These are phyloP conservation scores for Auanema sp. DNA, from an alignment of 2,888 invertebrate species.

Conservation along the genomic window DNA sequence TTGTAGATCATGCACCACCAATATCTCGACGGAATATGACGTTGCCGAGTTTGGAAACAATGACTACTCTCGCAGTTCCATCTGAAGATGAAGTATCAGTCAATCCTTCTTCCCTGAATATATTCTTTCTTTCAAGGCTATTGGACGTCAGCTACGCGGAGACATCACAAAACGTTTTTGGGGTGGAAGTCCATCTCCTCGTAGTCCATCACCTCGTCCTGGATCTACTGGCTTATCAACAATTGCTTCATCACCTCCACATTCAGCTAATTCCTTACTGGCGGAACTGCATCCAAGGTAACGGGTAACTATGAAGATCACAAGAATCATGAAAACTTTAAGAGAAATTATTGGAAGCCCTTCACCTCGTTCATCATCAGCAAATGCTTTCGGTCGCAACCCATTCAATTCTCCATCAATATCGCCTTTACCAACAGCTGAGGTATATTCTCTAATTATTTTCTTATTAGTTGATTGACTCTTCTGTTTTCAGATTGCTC, in stretches of 20 bases:
- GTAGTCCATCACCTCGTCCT: slow-evolving; percentile 28
- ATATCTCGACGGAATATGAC: slow-evolving; percentile 33
- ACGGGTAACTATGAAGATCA: background rate
- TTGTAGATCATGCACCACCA: slow-evolving; percentile 31
- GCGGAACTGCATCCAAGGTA: slow-evolving; percentile 19
- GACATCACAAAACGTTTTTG: slow-evolving; percentile 29
- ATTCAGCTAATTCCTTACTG: slow-evolving; percentile 4
- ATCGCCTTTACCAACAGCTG: slow-evolving; percentile 3
- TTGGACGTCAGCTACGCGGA: background rate
- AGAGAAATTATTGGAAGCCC: slow-evolving; percentile 44
- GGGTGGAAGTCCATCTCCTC: slow-evolving; percentile 41
- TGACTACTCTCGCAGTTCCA: slow-evolving; percentile 29
- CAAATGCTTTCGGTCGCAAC: background rate
- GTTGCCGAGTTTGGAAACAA: slow-evolving; percentile 32
- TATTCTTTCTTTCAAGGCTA: background rate
- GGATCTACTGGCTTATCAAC: background rate
- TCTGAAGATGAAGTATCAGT: slow-evolving; percentile 26
- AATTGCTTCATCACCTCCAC: slow-evolving; percentile 18
- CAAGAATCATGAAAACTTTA: background rate
- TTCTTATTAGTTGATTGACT: background rate
- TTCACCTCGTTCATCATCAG: slow-evolving; percentile 29
- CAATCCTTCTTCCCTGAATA: background rate
- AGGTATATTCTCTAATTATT: background rate
- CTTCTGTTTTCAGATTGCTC: slow-evolving; percentile 9
- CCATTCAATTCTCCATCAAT: background rate